A percentile compares a stretch with the other conserved stretches of the same genome.
These are phyloP conservation scores for Lasius fuliginosus DNA, from an alignment of 2,888 invertebrate genomes.

Conservation along the genomic window DNA sequence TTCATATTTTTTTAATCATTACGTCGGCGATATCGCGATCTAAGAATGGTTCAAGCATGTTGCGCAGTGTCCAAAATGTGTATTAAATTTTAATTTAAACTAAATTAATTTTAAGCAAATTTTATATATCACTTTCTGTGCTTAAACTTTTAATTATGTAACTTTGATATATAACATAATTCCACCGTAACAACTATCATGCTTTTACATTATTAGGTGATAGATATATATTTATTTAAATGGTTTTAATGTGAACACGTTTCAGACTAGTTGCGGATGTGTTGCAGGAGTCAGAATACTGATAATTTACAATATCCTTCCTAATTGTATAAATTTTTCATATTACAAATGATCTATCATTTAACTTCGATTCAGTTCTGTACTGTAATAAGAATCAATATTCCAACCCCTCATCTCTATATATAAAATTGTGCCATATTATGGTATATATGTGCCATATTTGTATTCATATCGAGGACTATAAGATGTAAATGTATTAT, in stretches of 20 bases:
- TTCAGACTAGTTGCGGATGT: conserved; percentile 75
- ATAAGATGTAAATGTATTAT: conserved; percentile 43
- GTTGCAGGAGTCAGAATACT: conserved; percentile 68
- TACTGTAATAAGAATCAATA: conserved; percentile 47
- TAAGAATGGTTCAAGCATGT: conserved; percentile 59
- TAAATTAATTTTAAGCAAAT: conserved; percentile 60
- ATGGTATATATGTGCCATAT: conserved; percentile 39
- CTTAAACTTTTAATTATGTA: conserved; percentile 71
- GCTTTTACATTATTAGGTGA: conserved; percentile 68
- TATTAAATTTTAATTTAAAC: conserved; percentile 64
- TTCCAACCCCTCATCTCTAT: conserved; percentile 52
- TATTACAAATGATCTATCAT: conserved; percentile 39
- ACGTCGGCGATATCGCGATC: conserved; percentile 2
- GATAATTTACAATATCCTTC: conserved; percentile 49
- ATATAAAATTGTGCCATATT: conserved; percentile 66
- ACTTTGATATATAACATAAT: conserved; percentile 68
- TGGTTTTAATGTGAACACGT: conserved; percentile 72
- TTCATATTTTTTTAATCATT: conserved; percentile 3
- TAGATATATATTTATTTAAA: conserved; percentile 68
- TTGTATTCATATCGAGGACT: conserved; percentile 16
- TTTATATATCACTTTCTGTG: conserved; percentile 51
- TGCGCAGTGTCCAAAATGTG: conserved; percentile 55
- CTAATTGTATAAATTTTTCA: conserved; percentile 56
- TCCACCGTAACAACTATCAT: conserved; percentile 72
- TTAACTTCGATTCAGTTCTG: conserved; percentile 59